A percentile compares a stretch with the other conserved stretches of the same genome.
Conservation (phyloP, 1,140 invertebrate species). For the Macrobrachium nipponense region DNA sequence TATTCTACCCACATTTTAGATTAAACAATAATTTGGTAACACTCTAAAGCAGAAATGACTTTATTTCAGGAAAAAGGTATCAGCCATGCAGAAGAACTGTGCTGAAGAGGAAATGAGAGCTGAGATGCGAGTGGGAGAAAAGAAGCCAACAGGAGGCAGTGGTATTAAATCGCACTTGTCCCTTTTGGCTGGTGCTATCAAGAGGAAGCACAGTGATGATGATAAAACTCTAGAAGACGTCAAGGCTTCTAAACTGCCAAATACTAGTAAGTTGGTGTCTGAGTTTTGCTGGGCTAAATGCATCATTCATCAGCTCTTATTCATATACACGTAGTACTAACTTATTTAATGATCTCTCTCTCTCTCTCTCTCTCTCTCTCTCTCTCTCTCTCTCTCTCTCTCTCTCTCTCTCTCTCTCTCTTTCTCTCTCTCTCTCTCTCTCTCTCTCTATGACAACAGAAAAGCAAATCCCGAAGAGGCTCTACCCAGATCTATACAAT, state of each 20-base stretch:
- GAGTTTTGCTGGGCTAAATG: not conserved
- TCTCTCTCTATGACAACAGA: too few species aligned
- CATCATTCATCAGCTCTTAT: not conserved
- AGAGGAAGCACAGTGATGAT: slow-evolving; percentile 49
- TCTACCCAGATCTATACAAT: too few species aligned
- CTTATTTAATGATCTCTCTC: not conserved
- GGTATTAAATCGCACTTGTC: slow-evolving; percentile 32
- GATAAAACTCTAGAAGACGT: not conserved
- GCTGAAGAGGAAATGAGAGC: slow-evolving; percentile 45
- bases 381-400: too few species aligned
- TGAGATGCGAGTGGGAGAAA: slow-evolving; percentile 37
- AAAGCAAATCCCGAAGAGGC: too few species aligned
- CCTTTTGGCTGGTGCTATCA: slow-evolving; percentile 47
- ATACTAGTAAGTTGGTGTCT: slow-evolving; percentile 15
- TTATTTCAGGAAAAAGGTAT: slow-evolving; percentile 40
- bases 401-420: too few species aligned
- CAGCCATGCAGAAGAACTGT: slow-evolving; percentile 45
- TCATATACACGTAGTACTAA: too few species aligned
- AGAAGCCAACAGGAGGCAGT: not conserved
- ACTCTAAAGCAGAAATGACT: too few species aligned
- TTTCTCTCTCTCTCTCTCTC: too few species aligned
- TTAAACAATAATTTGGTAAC: too few species aligned
- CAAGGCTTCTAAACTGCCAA: slow-evolving; percentile 10
- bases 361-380: not conserved
- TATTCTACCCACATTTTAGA: too few species aligned